Evolutionary conservation across 2,797 vertebrate genomes (phyloP).

Genomic region (Sebastes miniatus): DNA sequence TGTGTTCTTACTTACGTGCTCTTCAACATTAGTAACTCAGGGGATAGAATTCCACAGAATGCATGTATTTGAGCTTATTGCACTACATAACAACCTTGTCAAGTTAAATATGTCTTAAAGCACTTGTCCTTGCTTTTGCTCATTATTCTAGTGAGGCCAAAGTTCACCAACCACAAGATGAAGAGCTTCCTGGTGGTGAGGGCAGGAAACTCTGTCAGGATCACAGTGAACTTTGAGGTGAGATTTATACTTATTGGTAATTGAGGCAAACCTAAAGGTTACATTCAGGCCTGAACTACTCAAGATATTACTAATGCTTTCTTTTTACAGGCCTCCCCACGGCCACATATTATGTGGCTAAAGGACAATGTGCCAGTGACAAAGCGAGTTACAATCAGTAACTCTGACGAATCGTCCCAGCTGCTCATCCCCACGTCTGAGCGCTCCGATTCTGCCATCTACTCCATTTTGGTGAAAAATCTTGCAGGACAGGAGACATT

Average conservation of each 20-base stretch:
- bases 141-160: constrained; percentile 81
- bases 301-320: neutral
- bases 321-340: constrained; percentile 81
- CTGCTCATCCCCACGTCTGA: constrained; percentile 85
- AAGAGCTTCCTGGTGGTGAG: constrained; percentile 82
- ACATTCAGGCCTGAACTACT: neutral
- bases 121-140: neutral
- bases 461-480: constrained; percentile 81
- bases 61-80: neutral
- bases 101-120: neutral
- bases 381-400: constrained; percentile 73
- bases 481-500: constrained; percentile 79
- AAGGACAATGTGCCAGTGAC: constrained; percentile 86
- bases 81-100: neutral
- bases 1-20: neutral
- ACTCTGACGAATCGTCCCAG: constrained; percentile 78
- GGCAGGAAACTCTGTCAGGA: constrained; percentile 83
- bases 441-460: constrained; percentile 82
- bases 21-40: neutral
- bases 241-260: neutral
- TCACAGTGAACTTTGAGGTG: constrained; percentile 88
- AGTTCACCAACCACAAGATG: constrained; percentile 79
- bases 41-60: neutral
- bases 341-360: constrained; percentile 82
- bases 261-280: neutral